Percentiles rank a stretch among this genome's conserved stretches.
Conservation (phyloP, 2,797 vertebrate genomes). For the Sparus aurata region DNA sequence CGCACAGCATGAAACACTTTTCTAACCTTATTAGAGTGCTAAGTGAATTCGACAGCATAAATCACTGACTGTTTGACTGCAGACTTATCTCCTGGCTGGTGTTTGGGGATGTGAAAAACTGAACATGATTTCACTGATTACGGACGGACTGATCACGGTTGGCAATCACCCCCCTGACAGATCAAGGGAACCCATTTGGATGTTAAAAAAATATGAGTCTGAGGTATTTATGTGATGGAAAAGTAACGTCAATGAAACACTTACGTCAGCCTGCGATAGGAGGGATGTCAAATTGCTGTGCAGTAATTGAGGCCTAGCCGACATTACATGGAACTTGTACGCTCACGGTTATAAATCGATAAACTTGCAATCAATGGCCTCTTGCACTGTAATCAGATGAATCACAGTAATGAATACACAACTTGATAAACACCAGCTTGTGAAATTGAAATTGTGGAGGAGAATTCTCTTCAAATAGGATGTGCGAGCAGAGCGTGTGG, state of each 20-base stretch:
- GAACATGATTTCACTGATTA: not conserved
- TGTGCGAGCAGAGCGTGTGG: not conserved
- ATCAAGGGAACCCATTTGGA: not conserved
- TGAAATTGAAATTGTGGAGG: not conserved
- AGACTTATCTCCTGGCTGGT: not conserved
- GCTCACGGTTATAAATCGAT: not conserved
- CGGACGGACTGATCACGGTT: slow-evolving; percentile 1
- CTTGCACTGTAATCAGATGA: slow-evolving; percentile 24
- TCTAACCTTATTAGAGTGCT: slow-evolving; percentile 1
- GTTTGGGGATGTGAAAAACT: slow-evolving; percentile 6
- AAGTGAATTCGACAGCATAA: slow-evolving; percentile 9
- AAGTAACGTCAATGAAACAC: not conserved
- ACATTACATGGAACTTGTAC: not conserved
- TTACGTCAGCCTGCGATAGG: not conserved
- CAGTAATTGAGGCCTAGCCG: not conserved
- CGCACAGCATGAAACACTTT: not conserved
- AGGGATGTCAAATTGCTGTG: not conserved
- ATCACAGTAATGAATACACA: not conserved
- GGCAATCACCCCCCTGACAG: not conserved
- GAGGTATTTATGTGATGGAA: slow-evolving; percentile 7
- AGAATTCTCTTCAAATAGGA: not conserved
- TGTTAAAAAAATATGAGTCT: not conserved
- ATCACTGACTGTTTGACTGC: not conserved
- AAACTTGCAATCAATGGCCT: slow-evolving; percentile 15
- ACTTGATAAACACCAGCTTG: not conserved